Evolutionary conservation across 2,113 vertebrate genomes (phyloP).

Genomic region (Xiphorhynchus elegans): DNA sequence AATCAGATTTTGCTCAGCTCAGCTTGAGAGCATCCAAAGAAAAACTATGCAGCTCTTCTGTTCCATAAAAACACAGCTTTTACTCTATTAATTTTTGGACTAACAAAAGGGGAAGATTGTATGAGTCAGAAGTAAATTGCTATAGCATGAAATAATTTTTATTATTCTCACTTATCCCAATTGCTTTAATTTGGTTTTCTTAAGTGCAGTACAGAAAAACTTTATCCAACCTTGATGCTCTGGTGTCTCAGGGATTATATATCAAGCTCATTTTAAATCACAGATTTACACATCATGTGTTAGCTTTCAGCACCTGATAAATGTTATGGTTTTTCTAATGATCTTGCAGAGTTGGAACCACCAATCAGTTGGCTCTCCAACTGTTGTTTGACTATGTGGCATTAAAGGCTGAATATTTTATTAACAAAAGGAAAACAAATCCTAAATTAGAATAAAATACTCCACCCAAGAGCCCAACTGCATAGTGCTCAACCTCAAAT

Average conservation of each 20-base stretch:
- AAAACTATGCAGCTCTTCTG: background rate
- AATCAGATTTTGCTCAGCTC: conserved; percentile 48
- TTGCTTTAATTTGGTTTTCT: conserved; percentile 43
- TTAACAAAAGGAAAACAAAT: conserved; percentile 16
- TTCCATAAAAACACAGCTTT: conserved; percentile 15
- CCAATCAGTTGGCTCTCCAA: background rate
- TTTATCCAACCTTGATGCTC: conserved; percentile 32
- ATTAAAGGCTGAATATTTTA: conserved; percentile 43
- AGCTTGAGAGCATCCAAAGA: conserved; percentile 4
- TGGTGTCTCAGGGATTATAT: conserved; percentile 11
- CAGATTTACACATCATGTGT: conserved; percentile 45
- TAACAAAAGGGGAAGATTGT: conserved; percentile 1
- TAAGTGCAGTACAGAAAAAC: conserved; percentile 7
- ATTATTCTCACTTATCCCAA: conserved; percentile 16
- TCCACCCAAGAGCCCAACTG: background rate
- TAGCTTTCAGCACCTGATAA: conserved; percentile 48
- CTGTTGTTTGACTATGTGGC: conserved; percentile 20
- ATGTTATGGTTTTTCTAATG: conserved; percentile 41
- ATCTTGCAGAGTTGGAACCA: conserved; percentile 6
- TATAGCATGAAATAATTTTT: background rate
- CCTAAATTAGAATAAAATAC: conserved; percentile 18
- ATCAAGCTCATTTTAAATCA: conserved; percentile 37
- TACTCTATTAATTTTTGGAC: background rate
- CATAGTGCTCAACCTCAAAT: background rate
- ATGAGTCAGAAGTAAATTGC: conserved; percentile 22